Evolutionary conservation across 2,797 vertebrate species (phyloP), one percentile per base, ranked within the genome.

Genomic region (Lagorchestes hirsutus): DNA sequence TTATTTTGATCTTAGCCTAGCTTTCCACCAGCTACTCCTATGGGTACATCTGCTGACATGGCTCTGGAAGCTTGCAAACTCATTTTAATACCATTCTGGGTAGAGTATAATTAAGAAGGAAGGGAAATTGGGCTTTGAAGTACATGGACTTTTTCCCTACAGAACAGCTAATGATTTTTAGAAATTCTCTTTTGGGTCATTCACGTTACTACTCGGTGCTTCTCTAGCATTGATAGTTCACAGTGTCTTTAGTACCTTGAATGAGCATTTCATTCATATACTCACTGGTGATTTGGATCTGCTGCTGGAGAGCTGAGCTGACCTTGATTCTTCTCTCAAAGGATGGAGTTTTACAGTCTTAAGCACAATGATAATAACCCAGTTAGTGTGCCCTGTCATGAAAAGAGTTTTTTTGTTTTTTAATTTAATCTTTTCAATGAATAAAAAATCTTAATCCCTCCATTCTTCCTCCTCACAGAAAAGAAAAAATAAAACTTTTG

Each of bases 31-130:
- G 74, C 22, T 10, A 27, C 74, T 87, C 74, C 74, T 87, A 1
- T 27, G 74, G 74, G 74, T 27, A 50, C 40, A 28, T 87, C 74
- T 50, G 40, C 74, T 87, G 74, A 87, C 74, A 50, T 50, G 22
- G 74, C 10, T 0, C 40, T 46, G 22, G 74, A 87, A 87, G 74
- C 74, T 87, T 87, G 40, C 40, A 87, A 46, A 87, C 74, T 87
- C 74, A 87, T 87, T 87, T 87, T 87, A 87, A 87, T 87, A 46
- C 74, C 74, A 87, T 87, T 87, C 74, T 87, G 74, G 40, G 22
- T 87, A 87, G 74, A 87, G 74, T 87, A 87, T 87, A 87, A 87
- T 87, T 87, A 87, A 87, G 40, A 50, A 50, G 74, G 74, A 87
- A 87, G 40, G 74, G 74, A 87, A 87, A 50, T 50, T 87, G 74